phyloP scores from a whole-genome alignment of 2,888 invertebrate species.

The Brachypterus glaber region DNA sequence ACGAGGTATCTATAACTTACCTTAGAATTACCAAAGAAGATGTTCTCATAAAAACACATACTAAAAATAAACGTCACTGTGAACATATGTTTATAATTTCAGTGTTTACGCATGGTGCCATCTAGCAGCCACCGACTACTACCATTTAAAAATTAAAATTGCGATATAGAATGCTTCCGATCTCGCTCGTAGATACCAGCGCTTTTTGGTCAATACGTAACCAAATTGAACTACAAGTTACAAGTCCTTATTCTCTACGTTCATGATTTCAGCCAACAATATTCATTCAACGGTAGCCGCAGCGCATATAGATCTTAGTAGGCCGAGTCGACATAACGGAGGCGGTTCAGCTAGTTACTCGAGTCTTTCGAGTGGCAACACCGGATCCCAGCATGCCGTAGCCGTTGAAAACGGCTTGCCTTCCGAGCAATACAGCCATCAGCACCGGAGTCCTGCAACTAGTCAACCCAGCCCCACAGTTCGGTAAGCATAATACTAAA shows the following conservation, averaged over 20 bases:
- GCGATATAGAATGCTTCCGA: background rate
- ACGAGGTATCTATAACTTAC: too few species aligned
- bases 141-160: background rate
- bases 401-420: conserved; percentile 45
- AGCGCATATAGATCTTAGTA: conserved; percentile 41
- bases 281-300: conserved; percentile 44
- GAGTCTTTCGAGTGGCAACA: background rate
- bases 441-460: conserved; percentile 21
- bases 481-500: conserved; percentile 23
- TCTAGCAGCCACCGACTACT: too few species aligned
- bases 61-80: too few species aligned
- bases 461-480: conserved; percentile 28
- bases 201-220: background rate
- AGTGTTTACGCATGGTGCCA: too few species aligned
- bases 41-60: too few species aligned
- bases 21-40: too few species aligned
- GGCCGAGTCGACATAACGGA: conserved; percentile 35
- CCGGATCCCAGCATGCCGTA: conserved; percentile 18
- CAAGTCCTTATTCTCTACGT: background rate
- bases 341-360: conserved; percentile 28
- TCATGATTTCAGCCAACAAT: conserved; percentile 41
- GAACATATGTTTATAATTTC: too few species aligned
- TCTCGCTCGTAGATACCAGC: too few species aligned
- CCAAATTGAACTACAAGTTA: background rate
- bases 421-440: conserved; percentile 33